phyloP scores from a whole-genome alignment of 2,113 vertebrate genomes.

The Acanthochromis polyacanthus region DNA sequence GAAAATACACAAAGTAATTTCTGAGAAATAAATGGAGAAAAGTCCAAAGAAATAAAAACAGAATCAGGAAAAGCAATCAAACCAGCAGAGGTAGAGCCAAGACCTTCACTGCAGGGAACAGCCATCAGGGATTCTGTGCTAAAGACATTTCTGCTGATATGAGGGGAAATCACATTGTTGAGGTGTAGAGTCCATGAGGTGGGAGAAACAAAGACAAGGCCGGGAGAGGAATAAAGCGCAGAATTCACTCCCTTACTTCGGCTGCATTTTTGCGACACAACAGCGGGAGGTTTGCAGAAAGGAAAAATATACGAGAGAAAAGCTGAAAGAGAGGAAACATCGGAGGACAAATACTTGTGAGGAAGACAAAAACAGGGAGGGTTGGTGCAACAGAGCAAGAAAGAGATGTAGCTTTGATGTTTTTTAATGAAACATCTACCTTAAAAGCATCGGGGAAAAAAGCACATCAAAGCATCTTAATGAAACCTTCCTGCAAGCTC shows the following conservation, averaged over 20 bases:
- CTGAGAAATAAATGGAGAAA: neutral
- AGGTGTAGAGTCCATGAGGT: neutral
- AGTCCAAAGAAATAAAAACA: neutral
- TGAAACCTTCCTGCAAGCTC: conserved; percentile 26
- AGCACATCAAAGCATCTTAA: conserved; percentile 51
- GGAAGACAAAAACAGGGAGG: conserved; percentile 15
- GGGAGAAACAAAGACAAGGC: conserved; percentile 10
- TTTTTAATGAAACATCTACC: conserved; percentile 38
- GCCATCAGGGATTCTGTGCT: neutral
- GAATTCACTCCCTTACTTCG: neutral
- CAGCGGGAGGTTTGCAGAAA: neutral
- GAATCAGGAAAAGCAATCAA: neutral
- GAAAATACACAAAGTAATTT: neutral
- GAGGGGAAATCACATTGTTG: conserved; percentile 40
- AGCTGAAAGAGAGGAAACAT: neutral
- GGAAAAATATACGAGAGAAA: neutral
- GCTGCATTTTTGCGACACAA: no score
- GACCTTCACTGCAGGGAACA: neutral
- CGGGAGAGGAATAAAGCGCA: neutral
- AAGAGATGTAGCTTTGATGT: conserved; percentile 44
- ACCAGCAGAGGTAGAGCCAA: neutral
- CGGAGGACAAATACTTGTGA: neutral
- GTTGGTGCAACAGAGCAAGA: neutral
- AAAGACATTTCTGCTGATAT: conserved; percentile 21
- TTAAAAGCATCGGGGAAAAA: conserved; percentile 51